A percentile compares a stretch with the other conserved stretches of the same genome.
phyloP scores from a whole-genome alignment of 1,140 invertebrate genomes.

The Holcopasites calliopsidis region DNA sequence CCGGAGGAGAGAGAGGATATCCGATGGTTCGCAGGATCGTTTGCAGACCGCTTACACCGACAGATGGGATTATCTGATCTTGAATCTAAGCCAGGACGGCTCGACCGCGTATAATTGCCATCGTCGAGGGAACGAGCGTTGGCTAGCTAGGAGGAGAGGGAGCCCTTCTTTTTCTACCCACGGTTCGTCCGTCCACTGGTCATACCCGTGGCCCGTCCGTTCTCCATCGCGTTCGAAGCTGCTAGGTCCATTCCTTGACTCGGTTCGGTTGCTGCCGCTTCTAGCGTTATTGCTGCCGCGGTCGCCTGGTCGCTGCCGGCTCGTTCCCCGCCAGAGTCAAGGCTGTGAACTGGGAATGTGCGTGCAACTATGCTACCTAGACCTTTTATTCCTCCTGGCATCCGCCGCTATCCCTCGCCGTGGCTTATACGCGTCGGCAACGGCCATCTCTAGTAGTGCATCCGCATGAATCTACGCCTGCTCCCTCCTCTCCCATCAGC shows the following conservation, averaged over 20 bases:
- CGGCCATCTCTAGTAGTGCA: slow-evolving; percentile 56
- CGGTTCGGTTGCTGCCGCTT: not conserved
- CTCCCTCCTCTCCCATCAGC: not conserved
- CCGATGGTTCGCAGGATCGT: slow-evolving; percentile 72
- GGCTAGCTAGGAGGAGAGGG: slow-evolving; percentile 46
- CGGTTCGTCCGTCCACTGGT: slow-evolving; percentile 20
- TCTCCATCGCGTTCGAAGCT: too few relatives aligned
- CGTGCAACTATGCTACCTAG: slow-evolving; percentile 77
- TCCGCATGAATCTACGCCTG: slow-evolving; percentile 57
- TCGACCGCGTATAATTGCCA: slow-evolving; percentile 76
- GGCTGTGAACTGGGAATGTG: slow-evolving; percentile 77
- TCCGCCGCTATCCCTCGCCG: slow-evolving; percentile 52
- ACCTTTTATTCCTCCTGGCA: slow-evolving; percentile 72
- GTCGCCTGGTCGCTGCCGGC: slow-evolving; percentile 21
- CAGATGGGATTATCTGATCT: slow-evolving; percentile 78
- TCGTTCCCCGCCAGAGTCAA: slow-evolving; percentile 69
- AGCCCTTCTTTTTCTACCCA: slow-evolving; percentile 31
- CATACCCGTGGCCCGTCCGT: slow-evolving; percentile 26
- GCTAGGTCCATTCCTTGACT: too few relatives aligned
- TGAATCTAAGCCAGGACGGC: slow-evolving; percentile 75
- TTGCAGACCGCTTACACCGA: slow-evolving; percentile 74
- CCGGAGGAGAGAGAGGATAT: slow-evolving; percentile 58
- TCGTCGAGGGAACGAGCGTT: slow-evolving; percentile 59
- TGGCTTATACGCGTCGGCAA: slow-evolving; percentile 53
- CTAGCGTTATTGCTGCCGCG: not conserved